Evolutionary conservation across 2,888 invertebrate species (phyloP).

Genomic region (Fragum fragum): DNA sequence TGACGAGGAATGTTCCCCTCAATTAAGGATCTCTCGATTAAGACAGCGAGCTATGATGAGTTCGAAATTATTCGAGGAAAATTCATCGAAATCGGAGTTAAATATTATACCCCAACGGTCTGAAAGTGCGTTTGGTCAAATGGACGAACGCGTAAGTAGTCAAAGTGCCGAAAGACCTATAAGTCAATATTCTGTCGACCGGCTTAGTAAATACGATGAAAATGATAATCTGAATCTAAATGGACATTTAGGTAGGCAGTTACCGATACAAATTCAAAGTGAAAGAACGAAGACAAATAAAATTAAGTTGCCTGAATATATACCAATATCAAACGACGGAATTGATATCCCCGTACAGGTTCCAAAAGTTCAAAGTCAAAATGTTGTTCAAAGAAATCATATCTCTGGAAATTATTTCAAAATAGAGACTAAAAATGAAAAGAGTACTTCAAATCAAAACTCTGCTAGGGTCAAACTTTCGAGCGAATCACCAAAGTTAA

Average conservation of each 20-base stretch:
- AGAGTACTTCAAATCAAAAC: neutral
- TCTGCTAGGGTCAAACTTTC: constrained; percentile 36
- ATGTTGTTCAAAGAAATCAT: neutral
- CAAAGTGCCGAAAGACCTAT: constrained; percentile 41
- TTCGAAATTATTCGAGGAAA: constrained; percentile 49
- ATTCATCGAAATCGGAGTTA: constrained; percentile 27
- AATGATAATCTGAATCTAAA: constrained; percentile 45
- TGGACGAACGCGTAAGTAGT: constrained; percentile 26
- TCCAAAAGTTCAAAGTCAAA: neutral
- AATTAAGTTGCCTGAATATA: constrained; percentile 49
- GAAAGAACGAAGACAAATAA: constrained; percentile 14
- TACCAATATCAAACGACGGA: constrained; percentile 36
- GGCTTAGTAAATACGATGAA: constrained; percentile 55
- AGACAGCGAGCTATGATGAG: constrained; percentile 77
- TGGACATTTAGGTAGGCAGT: constrained; percentile 30
- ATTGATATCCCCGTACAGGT: neutral
- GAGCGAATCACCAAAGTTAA: constrained; percentile 62
- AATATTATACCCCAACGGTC: constrained; percentile 41
- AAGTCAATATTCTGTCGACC: constrained; percentile 2
- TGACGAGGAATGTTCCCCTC: constrained; percentile 81
- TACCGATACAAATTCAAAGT: constrained; percentile 4
- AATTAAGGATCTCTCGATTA: constrained; percentile 78
- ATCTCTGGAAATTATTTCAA: neutral
- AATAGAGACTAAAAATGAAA: neutral
- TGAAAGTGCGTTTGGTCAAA: constrained; percentile 24